A percentile compares a stretch with the other conserved stretches of the same genome.
These are phyloP conservation scores for Lagodon rhomboides DNA, from an alignment of 2,797 vertebrate species.

Conservation along the genomic window DNA sequence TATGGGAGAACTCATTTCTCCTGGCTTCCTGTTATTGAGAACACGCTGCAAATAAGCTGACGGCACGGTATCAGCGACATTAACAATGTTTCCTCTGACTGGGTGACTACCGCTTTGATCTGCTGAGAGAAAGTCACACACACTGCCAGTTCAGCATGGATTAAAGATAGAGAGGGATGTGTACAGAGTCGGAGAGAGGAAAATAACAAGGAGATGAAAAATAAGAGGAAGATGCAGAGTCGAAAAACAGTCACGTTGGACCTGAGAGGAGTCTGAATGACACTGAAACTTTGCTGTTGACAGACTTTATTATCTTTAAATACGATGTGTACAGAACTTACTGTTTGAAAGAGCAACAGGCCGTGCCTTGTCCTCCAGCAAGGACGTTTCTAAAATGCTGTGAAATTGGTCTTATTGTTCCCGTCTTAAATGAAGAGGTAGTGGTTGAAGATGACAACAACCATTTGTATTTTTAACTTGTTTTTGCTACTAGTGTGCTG, in stretches of 20 bases:
- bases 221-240: neutral
- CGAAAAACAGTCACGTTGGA: slow-evolving; percentile 2
- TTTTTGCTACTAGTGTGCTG: no score
- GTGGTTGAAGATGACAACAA: no score
- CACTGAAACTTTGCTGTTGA: neutral
- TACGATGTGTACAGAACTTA: neutral
- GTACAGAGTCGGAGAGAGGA: neutral
- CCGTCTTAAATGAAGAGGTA: no score
- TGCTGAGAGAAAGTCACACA: slow-evolving; percentile 52
- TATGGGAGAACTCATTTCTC: slow-evolving; percentile 79
- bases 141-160: slow-evolving; percentile 20
- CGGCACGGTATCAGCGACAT: slow-evolving; percentile 77
- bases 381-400: no score
- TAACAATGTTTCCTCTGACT: slow-evolving; percentile 73
- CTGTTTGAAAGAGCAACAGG: neutral
- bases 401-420: no score
- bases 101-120: slow-evolving; percentile 76
- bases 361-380: no score
- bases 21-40: slow-evolving; percentile 85
- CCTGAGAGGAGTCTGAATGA: neutral
- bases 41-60: slow-evolving; percentile 76
- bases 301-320: neutral
- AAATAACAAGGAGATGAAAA: neutral
- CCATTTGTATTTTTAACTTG: no score
- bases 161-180: slow-evolving; percentile 18